Conservation (phyloP, 2,888 invertebrate species). For the Sinohyriopsis cumingii region DNA sequence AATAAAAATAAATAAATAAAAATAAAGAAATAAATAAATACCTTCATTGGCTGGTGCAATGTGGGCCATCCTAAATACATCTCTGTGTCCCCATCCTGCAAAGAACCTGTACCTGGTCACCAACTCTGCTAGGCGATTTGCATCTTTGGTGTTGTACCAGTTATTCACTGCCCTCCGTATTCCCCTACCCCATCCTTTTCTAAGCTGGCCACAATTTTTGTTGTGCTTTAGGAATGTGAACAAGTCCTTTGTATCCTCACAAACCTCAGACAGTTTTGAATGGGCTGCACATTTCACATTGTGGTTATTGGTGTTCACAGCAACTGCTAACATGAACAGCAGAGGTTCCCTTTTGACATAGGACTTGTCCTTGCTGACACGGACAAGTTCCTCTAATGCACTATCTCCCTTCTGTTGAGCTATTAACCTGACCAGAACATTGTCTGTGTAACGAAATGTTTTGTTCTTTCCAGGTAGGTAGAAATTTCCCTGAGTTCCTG, state of each 20-base stretch:
- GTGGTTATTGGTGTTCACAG: slow-evolving; percentile 74
- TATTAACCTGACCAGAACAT: slow-evolving; percentile 34
- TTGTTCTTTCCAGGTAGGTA: slow-evolving; percentile 38
- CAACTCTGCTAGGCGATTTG: slow-evolving; percentile 79
- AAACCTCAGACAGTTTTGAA: slow-evolving; percentile 76
- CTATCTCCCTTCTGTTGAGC: slow-evolving; percentile 38
- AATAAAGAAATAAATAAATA: slow-evolving; percentile 35
- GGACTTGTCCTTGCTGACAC: slow-evolving; percentile 31
- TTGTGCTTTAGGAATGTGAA: slow-evolving; percentile 79
- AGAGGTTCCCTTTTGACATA: slow-evolving; percentile 63
- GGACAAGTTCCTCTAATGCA: slow-evolving; percentile 35
- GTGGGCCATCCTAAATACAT: slow-evolving; percentile 75
- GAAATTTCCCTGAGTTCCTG: slow-evolving; percentile 31
- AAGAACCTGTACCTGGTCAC: slow-evolving; percentile 76
- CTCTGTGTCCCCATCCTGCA: slow-evolving; percentile 75
- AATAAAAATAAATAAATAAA: no score
- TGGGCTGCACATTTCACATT: slow-evolving; percentile 76
- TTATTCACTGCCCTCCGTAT: slow-evolving; percentile 78
- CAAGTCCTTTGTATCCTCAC: slow-evolving; percentile 78
- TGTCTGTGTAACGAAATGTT: slow-evolving; percentile 21
- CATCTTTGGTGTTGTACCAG: slow-evolving; percentile 80
- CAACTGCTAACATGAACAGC: slow-evolving; percentile 79
- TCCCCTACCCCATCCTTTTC: slow-evolving; percentile 77
- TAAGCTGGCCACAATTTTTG: slow-evolving; percentile 67
- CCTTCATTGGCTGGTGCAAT: slow-evolving; percentile 61